Evolutionary conservation across 2,797 vertebrate species (phyloP).

Genomic region (Manis javanica): DNA sequence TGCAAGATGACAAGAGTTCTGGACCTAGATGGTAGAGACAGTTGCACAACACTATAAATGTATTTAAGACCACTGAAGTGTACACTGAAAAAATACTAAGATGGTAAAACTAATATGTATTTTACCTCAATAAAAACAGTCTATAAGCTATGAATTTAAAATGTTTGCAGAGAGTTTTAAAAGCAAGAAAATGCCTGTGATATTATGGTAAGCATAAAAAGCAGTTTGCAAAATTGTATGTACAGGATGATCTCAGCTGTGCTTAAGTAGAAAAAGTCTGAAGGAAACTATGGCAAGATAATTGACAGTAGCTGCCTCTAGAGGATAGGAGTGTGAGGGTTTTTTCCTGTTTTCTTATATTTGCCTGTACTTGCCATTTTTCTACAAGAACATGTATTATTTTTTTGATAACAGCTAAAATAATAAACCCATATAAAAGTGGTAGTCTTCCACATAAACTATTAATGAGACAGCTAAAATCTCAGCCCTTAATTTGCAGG

Average conservation of each 20-base stretch:
- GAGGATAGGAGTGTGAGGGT: background rate
- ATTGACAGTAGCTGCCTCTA: background rate
- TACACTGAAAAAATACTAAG: background rate
- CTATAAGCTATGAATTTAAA: background rate
- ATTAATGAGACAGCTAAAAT: background rate
- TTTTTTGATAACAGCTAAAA: constrained; percentile 4
- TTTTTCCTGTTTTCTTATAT: background rate
- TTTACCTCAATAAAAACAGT: background rate
- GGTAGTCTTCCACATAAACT: background rate
- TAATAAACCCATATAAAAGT: constrained; percentile 39
- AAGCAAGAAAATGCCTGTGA: background rate
- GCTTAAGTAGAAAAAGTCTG: background rate
- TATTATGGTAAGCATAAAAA: background rate
- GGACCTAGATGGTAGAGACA: background rate
- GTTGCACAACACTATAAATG: background rate
- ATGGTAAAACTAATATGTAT: background rate
- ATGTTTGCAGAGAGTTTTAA: background rate
- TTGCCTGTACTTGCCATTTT: constrained; percentile 18
- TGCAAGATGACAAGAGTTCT: background rate
- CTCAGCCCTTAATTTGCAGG: background rate
- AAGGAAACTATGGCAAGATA: background rate
- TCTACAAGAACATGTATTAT: background rate
- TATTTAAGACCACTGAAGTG: background rate
- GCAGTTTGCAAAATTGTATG: background rate
- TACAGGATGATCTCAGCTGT: background rate